Evolutionary conservation across 2,113 vertebrate genomes (phyloP).

Genomic region (Serilophus lunatus): DNA sequence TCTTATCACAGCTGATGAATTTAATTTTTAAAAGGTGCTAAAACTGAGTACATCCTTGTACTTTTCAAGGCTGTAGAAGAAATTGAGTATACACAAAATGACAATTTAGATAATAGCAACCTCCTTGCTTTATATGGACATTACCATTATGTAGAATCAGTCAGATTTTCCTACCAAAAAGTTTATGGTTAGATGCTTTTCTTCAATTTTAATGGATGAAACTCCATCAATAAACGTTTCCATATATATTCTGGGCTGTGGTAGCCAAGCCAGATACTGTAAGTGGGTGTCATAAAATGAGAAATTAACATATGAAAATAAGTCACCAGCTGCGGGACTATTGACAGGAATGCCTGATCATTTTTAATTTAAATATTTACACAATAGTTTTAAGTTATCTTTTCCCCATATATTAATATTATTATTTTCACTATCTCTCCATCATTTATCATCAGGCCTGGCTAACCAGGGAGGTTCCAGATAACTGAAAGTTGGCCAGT

Average conservation of each 20-base stretch:
- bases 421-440: neutral
- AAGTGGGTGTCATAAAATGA: neutral
- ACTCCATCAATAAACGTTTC: neutral
- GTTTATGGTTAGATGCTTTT: neutral
- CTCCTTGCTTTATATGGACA: neutral
- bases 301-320: neutral
- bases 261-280: neutral
- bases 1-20: slow-evolving; percentile 10
- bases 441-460: too few species aligned
- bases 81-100: neutral
- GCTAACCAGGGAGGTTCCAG: too few species aligned
- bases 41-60: neutral
- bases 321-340: neutral
- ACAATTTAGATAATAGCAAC: neutral
- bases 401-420: neutral
- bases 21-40: slow-evolving; percentile 16
- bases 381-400: neutral
- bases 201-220: neutral
- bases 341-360: neutral
- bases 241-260: neutral
- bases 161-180: neutral
- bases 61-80: neutral
- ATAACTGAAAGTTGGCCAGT: too few species aligned
- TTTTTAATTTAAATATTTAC: neutral
- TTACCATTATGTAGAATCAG: neutral